A percentile compares a stretch with the other conserved stretches of the same genome.
These are phyloP conservation scores for Punctoribates punctum DNA, from an alignment of 2,888 invertebrate species.

Conservation along the genomic window DNA sequence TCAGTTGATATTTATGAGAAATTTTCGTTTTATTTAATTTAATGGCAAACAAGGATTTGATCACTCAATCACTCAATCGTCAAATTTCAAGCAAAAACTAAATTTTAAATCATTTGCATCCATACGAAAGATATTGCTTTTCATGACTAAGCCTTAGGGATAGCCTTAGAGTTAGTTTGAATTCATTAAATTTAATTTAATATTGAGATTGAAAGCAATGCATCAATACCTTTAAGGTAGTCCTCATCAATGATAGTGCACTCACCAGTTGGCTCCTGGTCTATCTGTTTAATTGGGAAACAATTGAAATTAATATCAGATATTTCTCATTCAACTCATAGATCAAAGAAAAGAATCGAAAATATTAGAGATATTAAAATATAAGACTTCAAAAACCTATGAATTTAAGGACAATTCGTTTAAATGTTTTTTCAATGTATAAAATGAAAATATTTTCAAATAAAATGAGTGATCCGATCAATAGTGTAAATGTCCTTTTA, in stretches of 20 bases:
- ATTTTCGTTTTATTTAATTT: too few species aligned
- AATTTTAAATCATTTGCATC: too few species aligned
- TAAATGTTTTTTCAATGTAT: neutral
- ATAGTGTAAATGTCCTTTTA: slow-evolving; percentile 26
- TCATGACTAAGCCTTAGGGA: neutral
- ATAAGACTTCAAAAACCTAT: neutral
- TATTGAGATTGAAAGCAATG: neutral
- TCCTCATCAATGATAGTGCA: slow-evolving; percentile 52
- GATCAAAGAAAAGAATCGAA: too few species aligned
- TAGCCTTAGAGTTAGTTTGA: neutral
- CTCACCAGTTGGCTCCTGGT: slow-evolving; percentile 52
- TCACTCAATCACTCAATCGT: too few species aligned
- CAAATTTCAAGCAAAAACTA: too few species aligned
- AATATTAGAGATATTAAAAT: too few species aligned
- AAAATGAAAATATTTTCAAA: slow-evolving; percentile 4
- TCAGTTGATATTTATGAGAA: too few species aligned
- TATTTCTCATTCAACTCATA: neutral
- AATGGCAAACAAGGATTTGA: too few species aligned
- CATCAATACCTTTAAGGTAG: slow-evolving; percentile 40
- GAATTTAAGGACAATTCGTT: neutral
- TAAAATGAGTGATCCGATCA: neutral
- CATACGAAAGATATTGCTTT: too few species aligned
- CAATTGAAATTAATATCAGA: neutral
- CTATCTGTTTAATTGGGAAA: slow-evolving; percentile 49
- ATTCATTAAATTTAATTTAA: slow-evolving; percentile 2